Evolutionary conservation across 30 jellyfish, hydroid and myxozoan species (phyloP).

Genomic region (Clytia hemisphaerica): DNA sequence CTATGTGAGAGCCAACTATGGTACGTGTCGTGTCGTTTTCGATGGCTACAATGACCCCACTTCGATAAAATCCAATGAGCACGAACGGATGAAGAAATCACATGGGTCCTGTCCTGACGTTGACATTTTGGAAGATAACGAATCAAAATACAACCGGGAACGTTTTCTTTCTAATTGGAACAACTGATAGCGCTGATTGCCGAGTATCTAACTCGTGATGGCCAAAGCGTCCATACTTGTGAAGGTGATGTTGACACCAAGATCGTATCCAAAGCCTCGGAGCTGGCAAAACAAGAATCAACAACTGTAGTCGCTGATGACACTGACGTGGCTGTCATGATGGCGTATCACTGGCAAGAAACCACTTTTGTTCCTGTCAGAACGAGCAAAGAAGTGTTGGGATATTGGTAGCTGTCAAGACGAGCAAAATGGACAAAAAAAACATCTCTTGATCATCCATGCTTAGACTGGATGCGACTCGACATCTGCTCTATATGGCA

Average conservation of each 20-base stretch:
- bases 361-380: conserved; percentile 2
- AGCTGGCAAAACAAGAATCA: not conserved
- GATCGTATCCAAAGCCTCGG: conserved; percentile 30
- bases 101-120: conserved; percentile 40
- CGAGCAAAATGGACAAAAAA: conserved; percentile 21
- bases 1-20: conserved; percentile 16
- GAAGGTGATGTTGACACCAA: conserved; percentile 41
- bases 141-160: conserved; percentile 13
- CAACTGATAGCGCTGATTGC: conserved; percentile 27
- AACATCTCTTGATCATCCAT: conserved; percentile 22
- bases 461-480: conserved; percentile 41
- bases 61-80: conserved; percentile 33
- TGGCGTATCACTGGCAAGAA: conserved; percentile 43
- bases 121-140: conserved; percentile 22
- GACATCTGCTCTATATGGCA: conserved; percentile 39
- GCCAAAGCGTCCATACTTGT: conserved; percentile 17
- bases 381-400: conserved; percentile 8
- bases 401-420: conserved; percentile 17
- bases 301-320: conserved; percentile 31
- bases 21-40: conserved; percentile 20
- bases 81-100: conserved; percentile 13
- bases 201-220: conserved; percentile 15
- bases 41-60: conserved; percentile 35
- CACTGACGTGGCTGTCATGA: conserved; percentile 21
- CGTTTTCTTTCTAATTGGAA: conserved; percentile 28